phyloP scores from a whole-genome alignment of 2,888 invertebrate species.

The Microplitis manilae region DNA sequence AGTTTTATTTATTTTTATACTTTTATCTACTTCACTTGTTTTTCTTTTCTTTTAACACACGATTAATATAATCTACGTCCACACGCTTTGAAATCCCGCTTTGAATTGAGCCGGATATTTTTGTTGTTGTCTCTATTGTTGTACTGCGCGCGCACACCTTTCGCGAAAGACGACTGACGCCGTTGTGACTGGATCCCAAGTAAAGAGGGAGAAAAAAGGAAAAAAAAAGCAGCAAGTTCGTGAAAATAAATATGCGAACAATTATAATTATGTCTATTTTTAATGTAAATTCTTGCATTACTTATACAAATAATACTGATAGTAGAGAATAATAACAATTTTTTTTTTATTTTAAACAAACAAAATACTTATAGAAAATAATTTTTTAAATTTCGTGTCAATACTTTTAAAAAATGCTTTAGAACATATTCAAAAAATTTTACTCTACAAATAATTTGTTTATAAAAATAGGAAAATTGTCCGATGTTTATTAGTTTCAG shows the following conservation, averaged over 20 bases:
- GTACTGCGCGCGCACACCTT: conserved; percentile 40
- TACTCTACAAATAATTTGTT: too few species aligned
- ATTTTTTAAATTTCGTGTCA: too few species aligned
- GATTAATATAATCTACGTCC: conserved; percentile 29
- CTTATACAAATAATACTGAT: too few species aligned
- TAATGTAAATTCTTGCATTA: too few species aligned
- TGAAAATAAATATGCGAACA: not conserved
- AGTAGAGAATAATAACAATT: too few species aligned
- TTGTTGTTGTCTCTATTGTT: conserved; percentile 49
- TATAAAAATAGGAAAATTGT: too few species aligned
- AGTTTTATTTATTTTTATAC: not conserved
- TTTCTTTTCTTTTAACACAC: conserved; percentile 24
- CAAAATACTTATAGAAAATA: too few species aligned
- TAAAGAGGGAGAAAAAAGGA: not conserved
- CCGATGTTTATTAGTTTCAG: too few species aligned
- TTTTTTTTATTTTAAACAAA: too few species aligned
- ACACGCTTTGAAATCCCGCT: conserved; percentile 49
- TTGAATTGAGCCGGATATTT: conserved; percentile 54
- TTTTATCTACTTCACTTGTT: conserved; percentile 16
- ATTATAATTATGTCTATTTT: not conserved
- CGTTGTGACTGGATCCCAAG: not conserved
- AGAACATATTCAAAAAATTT: too few species aligned
- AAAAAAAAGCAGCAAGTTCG: not conserved
- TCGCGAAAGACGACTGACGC: not conserved
- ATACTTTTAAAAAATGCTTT: too few species aligned